Evolutionary conservation across 2,888 invertebrate species (phyloP), one percentile per base, ranked within the genome.

Genomic region (Hypercompe scribonia): DNA sequence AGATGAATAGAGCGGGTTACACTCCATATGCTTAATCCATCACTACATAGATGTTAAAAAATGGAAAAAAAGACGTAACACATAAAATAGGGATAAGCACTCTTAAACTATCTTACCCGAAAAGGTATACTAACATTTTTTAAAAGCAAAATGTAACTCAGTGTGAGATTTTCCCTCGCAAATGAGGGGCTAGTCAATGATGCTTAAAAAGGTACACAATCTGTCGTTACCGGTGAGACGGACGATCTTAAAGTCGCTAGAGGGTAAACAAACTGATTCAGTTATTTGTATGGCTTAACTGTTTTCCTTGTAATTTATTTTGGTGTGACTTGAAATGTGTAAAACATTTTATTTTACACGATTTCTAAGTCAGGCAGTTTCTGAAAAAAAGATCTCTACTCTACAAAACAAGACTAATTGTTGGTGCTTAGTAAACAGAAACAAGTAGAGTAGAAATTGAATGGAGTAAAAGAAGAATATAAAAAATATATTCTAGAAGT

Each of bases 131-230:
- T 24, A 67, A 33, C 39, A 31, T 67, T 50, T 67, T 50, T 13
- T 42, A 8, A 21, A 64, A 34, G 33, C 7, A n/a, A 46, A 63
- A 34, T 24, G 15, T 28, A 31, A 61, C 18, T 31, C 21, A 61
- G 10, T 21, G 8, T 18, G 69, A 46, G 24, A 36, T 28, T 58
- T 61, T 34, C 34, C 42, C 24, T 73, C 18, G 68, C 74, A 82
- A 83, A 83, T 78, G 79, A 83, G 73, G 65, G 61, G 65, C 63
- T n/a, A 75, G 61, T 77, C 76, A 83, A 83, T 81, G 84, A 74
- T 68, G 65, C 81, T 74, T 79, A 74, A 81, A 83, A 81, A 76
- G 77, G 81, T 71, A 24, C 71, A 69, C 79, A 73, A 72, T 81
- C 64, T 76, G 74, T 81, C 75, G 71, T 67, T 73, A 72, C 64